Conservation (phyloP, 2,113 vertebrate species). For the Heterochromis multidens region DNA sequence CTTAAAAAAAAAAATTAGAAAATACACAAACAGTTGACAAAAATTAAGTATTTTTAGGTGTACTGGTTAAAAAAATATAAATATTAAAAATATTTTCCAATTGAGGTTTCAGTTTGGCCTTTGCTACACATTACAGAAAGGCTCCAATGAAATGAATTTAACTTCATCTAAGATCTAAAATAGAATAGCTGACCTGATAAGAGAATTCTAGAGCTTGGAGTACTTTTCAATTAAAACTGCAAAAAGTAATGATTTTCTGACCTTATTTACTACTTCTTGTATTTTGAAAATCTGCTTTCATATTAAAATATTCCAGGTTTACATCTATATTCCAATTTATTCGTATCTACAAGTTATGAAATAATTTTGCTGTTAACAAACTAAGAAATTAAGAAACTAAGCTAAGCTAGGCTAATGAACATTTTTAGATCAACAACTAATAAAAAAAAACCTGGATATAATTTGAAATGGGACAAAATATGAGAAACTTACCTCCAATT, state of each 20-base stretch:
- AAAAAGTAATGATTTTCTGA: neutral
- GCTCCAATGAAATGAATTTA: neutral
- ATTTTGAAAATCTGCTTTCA: neutral
- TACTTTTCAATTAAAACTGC: neutral
- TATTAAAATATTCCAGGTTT: neutral
- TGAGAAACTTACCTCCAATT: too few species aligned
- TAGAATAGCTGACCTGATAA: too few species aligned
- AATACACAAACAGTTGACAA: neutral
- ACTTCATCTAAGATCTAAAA: neutral
- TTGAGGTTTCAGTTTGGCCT: neutral
- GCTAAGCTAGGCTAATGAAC: too few species aligned
- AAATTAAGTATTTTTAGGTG: neutral
- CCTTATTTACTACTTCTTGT: neutral
- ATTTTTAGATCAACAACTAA: too few species aligned
- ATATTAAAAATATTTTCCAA: rapidly evolving
- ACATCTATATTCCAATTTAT: neutral
- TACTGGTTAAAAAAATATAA: neutral
- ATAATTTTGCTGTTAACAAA: too few species aligned
- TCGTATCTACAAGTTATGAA: neutral
- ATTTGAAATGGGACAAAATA: too few species aligned
- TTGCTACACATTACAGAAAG: neutral
- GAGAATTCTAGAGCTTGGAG: neutral
- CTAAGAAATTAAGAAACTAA: too few species aligned
- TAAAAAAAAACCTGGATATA: too few species aligned
- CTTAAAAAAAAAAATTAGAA: neutral